Percentiles rank a stretch among this genome's conserved stretches.
Evolutionary conservation across 2,888 invertebrate genomes (phyloP).

Genomic region (Leucoma salicis): DNA sequence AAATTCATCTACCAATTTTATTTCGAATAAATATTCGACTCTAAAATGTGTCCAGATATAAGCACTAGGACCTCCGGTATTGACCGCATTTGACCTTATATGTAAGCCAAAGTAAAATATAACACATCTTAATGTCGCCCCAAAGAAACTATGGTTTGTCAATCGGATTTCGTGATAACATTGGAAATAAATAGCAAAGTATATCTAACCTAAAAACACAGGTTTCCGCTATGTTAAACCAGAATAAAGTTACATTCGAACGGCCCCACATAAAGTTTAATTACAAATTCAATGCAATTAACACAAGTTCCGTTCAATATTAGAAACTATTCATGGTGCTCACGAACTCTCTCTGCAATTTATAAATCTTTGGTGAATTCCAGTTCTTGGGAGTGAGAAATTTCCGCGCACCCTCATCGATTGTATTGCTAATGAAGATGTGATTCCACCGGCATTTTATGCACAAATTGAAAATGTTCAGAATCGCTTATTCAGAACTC

Average conservation of each 20-base stretch:
- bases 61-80: no score
- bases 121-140: no score
- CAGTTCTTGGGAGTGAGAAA: conserved; percentile 51
- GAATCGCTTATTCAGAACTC: conserved; percentile 38
- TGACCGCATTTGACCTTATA: no score
- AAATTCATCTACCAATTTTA: no score
- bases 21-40: no score
- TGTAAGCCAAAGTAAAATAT: no score
- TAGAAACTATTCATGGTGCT: conserved; percentile 27
- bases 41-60: no score
- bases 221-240: not conserved
- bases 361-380: conserved; percentile 35
- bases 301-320: conserved; percentile 28
- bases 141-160: not conserved
- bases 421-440: conserved; percentile 68
- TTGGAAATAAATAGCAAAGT: no score
- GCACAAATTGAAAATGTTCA: conserved; percentile 59
- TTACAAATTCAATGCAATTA: conserved; percentile 34
- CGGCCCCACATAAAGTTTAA: conserved; percentile 26
- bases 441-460: conserved; percentile 48
- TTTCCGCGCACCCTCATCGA: conserved; percentile 46
- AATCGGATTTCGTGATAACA: not conserved
- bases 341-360: conserved; percentile 30
- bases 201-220: not conserved
- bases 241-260: conserved; percentile 1